Percentiles rank a stretch among this genome's conserved stretches.
phyloP scores from a whole-genome alignment of 2,888 invertebrate genomes.

The Caenorhabditis sp. region DNA sequence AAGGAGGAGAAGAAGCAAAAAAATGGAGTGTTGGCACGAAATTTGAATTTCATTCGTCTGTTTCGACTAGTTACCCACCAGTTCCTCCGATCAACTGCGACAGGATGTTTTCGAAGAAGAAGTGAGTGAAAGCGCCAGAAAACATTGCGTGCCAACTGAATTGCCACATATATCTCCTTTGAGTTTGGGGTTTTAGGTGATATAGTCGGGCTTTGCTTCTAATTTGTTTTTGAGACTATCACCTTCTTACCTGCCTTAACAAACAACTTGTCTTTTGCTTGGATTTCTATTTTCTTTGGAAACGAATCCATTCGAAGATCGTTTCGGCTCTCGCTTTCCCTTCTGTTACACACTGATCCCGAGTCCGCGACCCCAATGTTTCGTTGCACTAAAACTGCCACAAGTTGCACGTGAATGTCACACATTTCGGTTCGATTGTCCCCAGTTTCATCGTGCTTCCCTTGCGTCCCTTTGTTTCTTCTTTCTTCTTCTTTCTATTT shows the following conservation, averaged over 20 bases:
- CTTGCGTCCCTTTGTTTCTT: constrained; percentile 4
- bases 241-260: too few relatives aligned
- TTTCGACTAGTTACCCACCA: constrained; percentile 29
- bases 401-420: constrained; percentile 39
- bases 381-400: not conserved
- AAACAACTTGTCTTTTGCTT: too few relatives aligned
- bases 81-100: not conserved
- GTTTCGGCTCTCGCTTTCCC: not conserved
- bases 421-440: constrained; percentile 36
- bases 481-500: constrained; percentile 10
- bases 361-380: too few relatives aligned
- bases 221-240: too few relatives aligned
- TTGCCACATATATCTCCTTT: too few relatives aligned
- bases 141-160: constrained; percentile 7
- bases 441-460: constrained; percentile 3
- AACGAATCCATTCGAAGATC: too few relatives aligned
- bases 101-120: constrained; percentile 34
- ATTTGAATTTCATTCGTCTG: constrained; percentile 46
- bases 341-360: constrained; percentile 7
- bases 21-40: constrained; percentile 50
- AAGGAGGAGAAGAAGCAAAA: constrained; percentile 17
- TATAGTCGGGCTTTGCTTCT: too few relatives aligned
- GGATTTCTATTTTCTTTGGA: too few relatives aligned
- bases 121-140: constrained; percentile 18
- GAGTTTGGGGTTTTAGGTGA: constrained; percentile 16